These are phyloP conservation scores for Sclerodermus sp. DNA, from an alignment of 2,888 invertebrate species.

Conservation along the genomic window DNA sequence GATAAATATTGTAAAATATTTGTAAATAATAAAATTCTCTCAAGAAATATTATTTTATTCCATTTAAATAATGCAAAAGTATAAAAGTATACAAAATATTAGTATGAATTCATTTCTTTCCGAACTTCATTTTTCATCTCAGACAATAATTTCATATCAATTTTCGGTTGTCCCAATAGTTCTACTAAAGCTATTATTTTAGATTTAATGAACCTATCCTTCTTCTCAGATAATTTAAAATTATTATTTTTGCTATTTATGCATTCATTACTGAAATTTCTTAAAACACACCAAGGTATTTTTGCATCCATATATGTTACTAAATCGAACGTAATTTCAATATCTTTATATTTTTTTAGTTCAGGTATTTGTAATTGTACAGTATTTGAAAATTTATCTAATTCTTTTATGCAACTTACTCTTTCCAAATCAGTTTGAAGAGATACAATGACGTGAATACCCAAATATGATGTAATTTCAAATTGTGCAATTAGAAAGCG, in stretches of 20 bases:
- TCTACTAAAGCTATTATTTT: too few relatives aligned
- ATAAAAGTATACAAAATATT: too few relatives aligned
- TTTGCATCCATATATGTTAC: conserved; percentile 33
- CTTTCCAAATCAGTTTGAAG: conserved; percentile 25
- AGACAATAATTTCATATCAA: conserved; percentile 33
- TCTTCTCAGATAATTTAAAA: too few relatives aligned
- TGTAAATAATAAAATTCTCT: too few relatives aligned
- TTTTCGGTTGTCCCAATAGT: conserved; percentile 25
- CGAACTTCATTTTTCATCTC: conserved; percentile 41
- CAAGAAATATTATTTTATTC: too few relatives aligned
- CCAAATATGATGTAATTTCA: conserved; percentile 30
- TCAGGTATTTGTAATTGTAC: conserved; percentile 34
- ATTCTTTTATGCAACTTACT: conserved; percentile 36
- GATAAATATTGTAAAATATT: too few relatives aligned
- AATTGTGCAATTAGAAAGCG: conserved; percentile 36
- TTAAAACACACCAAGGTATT: conserved; percentile 44
- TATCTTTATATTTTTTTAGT: conserved; percentile 10
- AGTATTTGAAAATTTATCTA: conserved; percentile 28
- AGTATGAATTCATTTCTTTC: too few relatives aligned
- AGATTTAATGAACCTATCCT: too few relatives aligned
- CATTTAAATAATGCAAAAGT: too few relatives aligned
- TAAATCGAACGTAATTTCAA: too few relatives aligned
- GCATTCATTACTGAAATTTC: conserved; percentile 38
- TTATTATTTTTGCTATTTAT: conserved; percentile 10
- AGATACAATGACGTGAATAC: conserved; percentile 31